Conservation (phyloP, 2,113 vertebrate genomes). For the Astatotilapia flaviijosephi region DNA sequence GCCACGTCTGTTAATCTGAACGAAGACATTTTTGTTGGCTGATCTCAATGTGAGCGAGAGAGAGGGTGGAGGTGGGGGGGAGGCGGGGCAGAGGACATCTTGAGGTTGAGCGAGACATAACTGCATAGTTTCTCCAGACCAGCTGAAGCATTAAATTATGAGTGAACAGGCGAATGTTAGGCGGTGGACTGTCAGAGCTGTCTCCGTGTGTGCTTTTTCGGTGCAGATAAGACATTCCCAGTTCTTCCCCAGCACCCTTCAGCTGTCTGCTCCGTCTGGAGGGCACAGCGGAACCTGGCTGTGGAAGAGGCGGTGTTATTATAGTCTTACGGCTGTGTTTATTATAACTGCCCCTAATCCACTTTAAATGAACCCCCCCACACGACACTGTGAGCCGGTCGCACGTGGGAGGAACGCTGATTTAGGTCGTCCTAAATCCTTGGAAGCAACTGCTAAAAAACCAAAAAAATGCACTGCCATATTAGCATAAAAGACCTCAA, state of each 20-base stretch:
- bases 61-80: not conserved
- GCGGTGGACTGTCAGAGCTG: constrained; percentile 19
- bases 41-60: constrained; percentile 37
- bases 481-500: not conserved
- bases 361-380: constrained; percentile 31
- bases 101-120: constrained; percentile 49
- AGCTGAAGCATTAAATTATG: constrained; percentile 47
- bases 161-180: constrained; percentile 34
- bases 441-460: not conserved
- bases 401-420: constrained; percentile 19
- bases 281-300: constrained; percentile 13
- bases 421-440: not conserved
- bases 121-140: constrained; percentile 55
- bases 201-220: not conserved
- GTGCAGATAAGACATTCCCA: constrained; percentile 16
- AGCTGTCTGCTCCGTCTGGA: constrained; percentile 1
- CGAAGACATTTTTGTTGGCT: constrained; percentile 68
- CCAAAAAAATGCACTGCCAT: not conserved
- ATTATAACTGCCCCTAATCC: constrained; percentile 54
- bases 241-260: constrained; percentile 6
- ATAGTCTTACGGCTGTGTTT: constrained; percentile 39
- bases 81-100: not conserved
- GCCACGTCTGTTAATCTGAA: constrained; percentile 58
- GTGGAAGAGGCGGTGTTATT: constrained; percentile 20
- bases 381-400: constrained; percentile 1